Conservation (phyloP, 2,113 vertebrate species). For the Saguinus imperator region DNA sequence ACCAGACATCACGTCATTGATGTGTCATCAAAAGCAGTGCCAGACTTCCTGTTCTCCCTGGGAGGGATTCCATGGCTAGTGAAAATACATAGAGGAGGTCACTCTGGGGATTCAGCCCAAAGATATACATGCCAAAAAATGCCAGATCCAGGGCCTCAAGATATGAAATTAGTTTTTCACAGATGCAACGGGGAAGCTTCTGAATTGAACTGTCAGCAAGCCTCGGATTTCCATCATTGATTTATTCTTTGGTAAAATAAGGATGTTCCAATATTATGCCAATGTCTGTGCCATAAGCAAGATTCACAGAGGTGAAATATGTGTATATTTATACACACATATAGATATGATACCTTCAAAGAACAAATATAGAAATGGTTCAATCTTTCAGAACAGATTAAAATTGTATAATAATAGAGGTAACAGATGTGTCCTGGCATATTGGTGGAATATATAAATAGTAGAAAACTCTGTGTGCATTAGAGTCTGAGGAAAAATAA, state of each 20-base stretch:
- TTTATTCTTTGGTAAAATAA: neutral
- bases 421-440: neutral
- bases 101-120: neutral
- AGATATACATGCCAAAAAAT: neutral
- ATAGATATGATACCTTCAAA: neutral
- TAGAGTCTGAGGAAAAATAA: neutral
- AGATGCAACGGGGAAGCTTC: neutral
- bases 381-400: neutral
- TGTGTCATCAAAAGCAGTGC: constrained; percentile 62
- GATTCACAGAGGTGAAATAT: neutral
- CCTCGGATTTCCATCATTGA: neutral
- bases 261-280: neutral
- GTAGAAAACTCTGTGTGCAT: neutral
- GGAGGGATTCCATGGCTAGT: constrained; percentile 35
- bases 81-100: neutral
- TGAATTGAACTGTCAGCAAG: neutral
- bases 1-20: constrained; percentile 71
- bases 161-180: neutral
- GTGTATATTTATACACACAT: neutral
- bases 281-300: neutral
- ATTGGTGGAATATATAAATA: neutral
- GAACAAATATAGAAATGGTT: neutral
- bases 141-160: neutral
- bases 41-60: constrained; percentile 61
- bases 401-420: neutral